Percentiles rank a stretch among this genome's conserved stretches.
These are phyloP conservation scores for Tetheella fluctuosa DNA, from an alignment of 2,888 invertebrate species.

Conservation along the genomic window DNA sequence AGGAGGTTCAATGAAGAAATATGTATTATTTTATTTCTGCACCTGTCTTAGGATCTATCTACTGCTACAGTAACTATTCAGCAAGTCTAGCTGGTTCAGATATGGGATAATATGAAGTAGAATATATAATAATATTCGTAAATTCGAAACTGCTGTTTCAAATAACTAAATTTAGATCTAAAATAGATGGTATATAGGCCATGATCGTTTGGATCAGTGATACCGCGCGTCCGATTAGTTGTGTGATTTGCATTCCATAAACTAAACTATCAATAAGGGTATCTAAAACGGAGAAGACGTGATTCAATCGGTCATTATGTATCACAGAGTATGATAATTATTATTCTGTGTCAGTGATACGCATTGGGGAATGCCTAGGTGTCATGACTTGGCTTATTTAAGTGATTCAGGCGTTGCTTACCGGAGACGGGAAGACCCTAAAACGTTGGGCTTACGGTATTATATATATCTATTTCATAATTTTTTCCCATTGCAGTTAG, in stretches of 20 bases:
- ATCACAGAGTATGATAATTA: neutral
- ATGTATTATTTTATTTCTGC: too few relatives aligned
- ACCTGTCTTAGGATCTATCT: too few relatives aligned
- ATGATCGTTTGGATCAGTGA: constrained; percentile 5
- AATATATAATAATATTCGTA: neutral
- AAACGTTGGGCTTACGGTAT: neutral
- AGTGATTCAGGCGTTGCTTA: neutral
- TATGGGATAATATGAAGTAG: neutral
- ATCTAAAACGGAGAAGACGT: neutral
- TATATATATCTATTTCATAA: neutral
- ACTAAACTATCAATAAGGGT: constrained; percentile 4
- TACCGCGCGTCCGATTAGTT: neutral
- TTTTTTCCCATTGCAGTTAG: neutral
- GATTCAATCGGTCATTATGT: neutral
- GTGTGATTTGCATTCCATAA: constrained; percentile 4
- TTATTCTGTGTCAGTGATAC: neutral
- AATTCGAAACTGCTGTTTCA: neutral
- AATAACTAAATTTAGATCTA: neutral
- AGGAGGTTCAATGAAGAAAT: too few relatives aligned
- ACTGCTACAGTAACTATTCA: too few relatives aligned
- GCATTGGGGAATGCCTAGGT: neutral
- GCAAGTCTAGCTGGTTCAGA: neutral
- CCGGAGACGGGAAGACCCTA: neutral
- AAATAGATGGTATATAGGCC: constrained; percentile 5
- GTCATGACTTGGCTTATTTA: too few relatives aligned